Conservation (phyloP, 2,888 invertebrate species). For the Meghimatium bilineatum region DNA sequence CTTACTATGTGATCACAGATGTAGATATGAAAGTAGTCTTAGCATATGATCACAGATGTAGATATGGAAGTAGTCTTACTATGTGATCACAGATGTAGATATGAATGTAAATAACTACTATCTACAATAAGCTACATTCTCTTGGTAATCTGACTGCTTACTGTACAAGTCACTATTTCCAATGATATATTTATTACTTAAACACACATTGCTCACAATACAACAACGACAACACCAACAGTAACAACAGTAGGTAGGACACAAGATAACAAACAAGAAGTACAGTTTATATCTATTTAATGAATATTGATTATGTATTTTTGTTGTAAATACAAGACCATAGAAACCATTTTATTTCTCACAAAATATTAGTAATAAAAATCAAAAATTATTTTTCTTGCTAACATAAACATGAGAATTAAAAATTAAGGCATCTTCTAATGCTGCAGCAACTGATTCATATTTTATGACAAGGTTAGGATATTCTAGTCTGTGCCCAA, state of each 20-base stretch:
- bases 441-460: neutral
- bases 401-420: constrained; percentile 4
- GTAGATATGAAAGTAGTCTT: too few species aligned
- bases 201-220: too few species aligned
- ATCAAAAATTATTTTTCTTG: neutral
- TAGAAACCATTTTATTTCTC: neutral
- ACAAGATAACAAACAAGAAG: constrained; percentile 1
- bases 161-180: too few species aligned
- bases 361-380: neutral
- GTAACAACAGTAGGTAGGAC: neutral
- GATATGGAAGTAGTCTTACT: too few species aligned
- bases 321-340: neutral
- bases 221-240: neutral
- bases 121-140: too few species aligned
- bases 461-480: neutral
- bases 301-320: constrained; percentile 29
- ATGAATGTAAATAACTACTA: too few species aligned
- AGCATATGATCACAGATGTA: too few species aligned
- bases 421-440: constrained; percentile 19
- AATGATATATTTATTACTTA: too few species aligned
- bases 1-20: too few species aligned
- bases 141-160: too few species aligned
- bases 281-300: constrained; percentile 18
- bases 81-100: too few species aligned
- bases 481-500: neutral